Conservation (phyloP, 2,797 vertebrate genomes). For the Gambusia yucatana region DNA sequence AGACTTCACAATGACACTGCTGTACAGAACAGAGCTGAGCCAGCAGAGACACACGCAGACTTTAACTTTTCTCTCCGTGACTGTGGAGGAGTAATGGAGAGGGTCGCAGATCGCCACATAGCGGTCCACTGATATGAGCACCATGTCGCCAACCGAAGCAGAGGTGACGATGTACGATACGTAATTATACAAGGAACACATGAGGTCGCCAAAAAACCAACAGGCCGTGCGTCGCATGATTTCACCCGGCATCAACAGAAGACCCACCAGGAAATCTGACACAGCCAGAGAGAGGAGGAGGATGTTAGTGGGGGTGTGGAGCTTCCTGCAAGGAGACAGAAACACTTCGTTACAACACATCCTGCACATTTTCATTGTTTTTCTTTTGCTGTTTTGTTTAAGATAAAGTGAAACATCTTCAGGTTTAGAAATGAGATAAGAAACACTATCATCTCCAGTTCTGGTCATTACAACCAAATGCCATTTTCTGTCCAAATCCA, state of each 20-base stretch:
- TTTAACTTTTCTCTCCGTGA: slow-evolving; percentile 9
- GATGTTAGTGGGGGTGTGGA: slow-evolving; percentile 35
- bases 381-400: background rate
- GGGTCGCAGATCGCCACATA: slow-evolving; percentile 27
- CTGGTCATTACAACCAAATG: background rate
- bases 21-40: slow-evolving; percentile 23
- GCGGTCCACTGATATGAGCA: slow-evolving; percentile 25
- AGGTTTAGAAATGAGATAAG: background rate
- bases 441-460: background rate
- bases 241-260: slow-evolving; percentile 18
- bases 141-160: slow-evolving; percentile 26
- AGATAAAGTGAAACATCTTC: background rate
- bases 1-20: background rate
- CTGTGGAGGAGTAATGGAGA: slow-evolving; percentile 9
- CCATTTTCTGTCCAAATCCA: background rate
- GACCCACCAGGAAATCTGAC: slow-evolving; percentile 30
- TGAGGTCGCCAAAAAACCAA: slow-evolving; percentile 21
- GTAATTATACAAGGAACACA: slow-evolving; percentile 14
- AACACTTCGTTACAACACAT: background rate
- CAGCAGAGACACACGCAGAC: slow-evolving; percentile 29
- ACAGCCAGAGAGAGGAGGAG: slow-evolving; percentile 43
- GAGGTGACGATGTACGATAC: background rate
- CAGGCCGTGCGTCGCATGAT: slow-evolving; percentile 5
- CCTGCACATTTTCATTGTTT: background rate
- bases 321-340: slow-evolving; percentile 21